These are phyloP conservation scores for Halcyon senegalensis DNA, from an alignment of 2,113 vertebrate species.

Conservation along the genomic window DNA sequence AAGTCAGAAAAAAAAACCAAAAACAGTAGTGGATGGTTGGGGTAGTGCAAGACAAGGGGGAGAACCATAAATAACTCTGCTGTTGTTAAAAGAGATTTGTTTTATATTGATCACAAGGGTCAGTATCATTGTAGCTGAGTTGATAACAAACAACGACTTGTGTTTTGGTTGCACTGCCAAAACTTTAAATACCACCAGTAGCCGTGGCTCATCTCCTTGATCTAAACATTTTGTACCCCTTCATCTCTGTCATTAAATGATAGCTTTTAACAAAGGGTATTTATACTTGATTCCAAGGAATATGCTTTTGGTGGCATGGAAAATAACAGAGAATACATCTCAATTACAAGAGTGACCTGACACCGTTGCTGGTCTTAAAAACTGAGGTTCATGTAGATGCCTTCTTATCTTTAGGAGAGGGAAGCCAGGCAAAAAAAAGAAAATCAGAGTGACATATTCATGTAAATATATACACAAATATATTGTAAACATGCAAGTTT, in stretches of 20 bases:
- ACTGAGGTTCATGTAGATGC: neutral
- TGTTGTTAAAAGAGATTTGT: neutral
- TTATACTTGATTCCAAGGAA: neutral
- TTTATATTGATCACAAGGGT: neutral
- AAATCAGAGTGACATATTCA: neutral
- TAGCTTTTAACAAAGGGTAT: neutral
- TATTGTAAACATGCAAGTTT: neutral
- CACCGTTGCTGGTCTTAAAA: neutral
- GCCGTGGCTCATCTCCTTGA: neutral
- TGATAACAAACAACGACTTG: neutral
- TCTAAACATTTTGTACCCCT: neutral
- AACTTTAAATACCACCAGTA: neutral
- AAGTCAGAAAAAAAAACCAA: neutral
- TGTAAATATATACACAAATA: neutral
- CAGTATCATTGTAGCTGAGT: neutral
- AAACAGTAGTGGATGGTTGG: fast-evolving
- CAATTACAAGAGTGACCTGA: neutral
- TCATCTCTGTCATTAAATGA: neutral
- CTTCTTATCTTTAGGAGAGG: neutral
- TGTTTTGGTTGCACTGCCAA: neutral
- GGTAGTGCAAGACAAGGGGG: neutral
- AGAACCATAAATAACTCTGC: neutral
- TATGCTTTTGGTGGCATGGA: neutral
- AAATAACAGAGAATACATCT: neutral
- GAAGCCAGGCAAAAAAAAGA: neutral